These are phyloP conservation scores for Synergus gifuensis DNA, from an alignment of 2,888 invertebrate species.

Conservation along the genomic window DNA sequence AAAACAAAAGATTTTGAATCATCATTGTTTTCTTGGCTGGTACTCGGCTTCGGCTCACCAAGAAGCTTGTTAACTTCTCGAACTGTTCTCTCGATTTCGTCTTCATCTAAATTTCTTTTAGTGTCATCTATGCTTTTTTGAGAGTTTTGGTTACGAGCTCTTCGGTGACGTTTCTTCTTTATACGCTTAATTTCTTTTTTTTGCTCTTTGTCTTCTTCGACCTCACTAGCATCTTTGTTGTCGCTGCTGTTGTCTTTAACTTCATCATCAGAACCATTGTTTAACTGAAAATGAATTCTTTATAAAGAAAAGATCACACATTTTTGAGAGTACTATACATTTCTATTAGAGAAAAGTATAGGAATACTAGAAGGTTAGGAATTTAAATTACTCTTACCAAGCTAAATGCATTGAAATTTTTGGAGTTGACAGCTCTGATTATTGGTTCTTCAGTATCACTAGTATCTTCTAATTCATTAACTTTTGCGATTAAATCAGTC, in stretches of 20 bases:
- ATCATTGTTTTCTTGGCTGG: conserved; percentile 64
- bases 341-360: too few species aligned
- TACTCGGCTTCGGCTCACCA: conserved; percentile 79
- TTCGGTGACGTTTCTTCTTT: conserved; percentile 57
- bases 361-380: conserved; percentile 10
- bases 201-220: conserved; percentile 80
- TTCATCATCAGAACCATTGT: conserved; percentile 85
- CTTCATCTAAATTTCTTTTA: conserved; percentile 67
- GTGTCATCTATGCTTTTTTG: conserved; percentile 33
- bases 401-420: conserved; percentile 83
- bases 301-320: too few species aligned
- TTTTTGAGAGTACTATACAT: too few species aligned
- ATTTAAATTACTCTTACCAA: conserved; percentile 78
- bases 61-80: conserved; percentile 84
- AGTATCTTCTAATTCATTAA: conserved; percentile 79
- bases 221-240: conserved; percentile 79
- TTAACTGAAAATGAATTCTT: conserved; percentile 78
- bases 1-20: conserved; percentile 51
- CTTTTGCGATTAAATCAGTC: conserved; percentile 79
- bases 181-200: conserved; percentile 47
- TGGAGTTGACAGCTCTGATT: conserved; percentile 79
- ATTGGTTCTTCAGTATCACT: conserved; percentile 80
- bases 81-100: conserved; percentile 84
- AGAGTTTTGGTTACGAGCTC: conserved; percentile 58
- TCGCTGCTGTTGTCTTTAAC: conserved; percentile 76